Evolutionary conservation across 1,140 invertebrate species (phyloP).

Genomic region (Ceratina japonica): DNA sequence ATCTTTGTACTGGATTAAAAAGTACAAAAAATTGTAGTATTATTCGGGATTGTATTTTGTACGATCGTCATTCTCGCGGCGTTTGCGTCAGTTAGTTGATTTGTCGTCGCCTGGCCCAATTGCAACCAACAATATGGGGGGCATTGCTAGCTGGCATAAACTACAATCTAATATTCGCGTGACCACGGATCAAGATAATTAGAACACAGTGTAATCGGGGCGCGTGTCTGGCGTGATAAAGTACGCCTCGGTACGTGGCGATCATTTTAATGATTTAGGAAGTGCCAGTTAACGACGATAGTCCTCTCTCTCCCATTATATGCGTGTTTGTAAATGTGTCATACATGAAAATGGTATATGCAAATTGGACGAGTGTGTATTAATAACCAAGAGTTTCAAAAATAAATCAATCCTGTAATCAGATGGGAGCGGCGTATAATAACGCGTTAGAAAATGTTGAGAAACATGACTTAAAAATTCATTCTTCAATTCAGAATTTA

Average conservation of each 20-base stretch:
- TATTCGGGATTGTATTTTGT: too few relatives aligned
- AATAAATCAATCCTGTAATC: too few relatives aligned
- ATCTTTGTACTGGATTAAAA: too few relatives aligned
- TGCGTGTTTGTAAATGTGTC: not conserved
- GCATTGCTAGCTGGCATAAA: slow-evolving; percentile 39
- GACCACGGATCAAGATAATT: slow-evolving; percentile 65
- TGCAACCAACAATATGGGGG: slow-evolving; percentile 25
- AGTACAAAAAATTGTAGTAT: too few relatives aligned
- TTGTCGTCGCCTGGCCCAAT: slow-evolving; percentile 44
- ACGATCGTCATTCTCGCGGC: slow-evolving; percentile 8
- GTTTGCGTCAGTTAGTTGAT: slow-evolving; percentile 16
- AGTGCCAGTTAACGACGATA: slow-evolving; percentile 37
- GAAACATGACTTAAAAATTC: too few relatives aligned
- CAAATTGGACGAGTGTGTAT: not conserved
- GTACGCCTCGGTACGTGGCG: slow-evolving; percentile 62
- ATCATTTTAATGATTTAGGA: slow-evolving; percentile 64
- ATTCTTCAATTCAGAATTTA: too few relatives aligned
- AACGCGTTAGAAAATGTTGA: too few relatives aligned
- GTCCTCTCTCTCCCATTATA: not conserved
- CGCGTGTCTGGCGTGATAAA: slow-evolving; percentile 64
- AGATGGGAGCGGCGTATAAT: too few relatives aligned
- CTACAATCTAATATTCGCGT: slow-evolving; percentile 60
- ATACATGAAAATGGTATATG: not conserved
- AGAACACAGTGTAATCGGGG: slow-evolving; percentile 64
- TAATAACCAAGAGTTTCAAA: too few relatives aligned